Evolutionary conservation across 2,888 invertebrate genomes (phyloP).

Genomic region (Lottia scabra): DNA sequence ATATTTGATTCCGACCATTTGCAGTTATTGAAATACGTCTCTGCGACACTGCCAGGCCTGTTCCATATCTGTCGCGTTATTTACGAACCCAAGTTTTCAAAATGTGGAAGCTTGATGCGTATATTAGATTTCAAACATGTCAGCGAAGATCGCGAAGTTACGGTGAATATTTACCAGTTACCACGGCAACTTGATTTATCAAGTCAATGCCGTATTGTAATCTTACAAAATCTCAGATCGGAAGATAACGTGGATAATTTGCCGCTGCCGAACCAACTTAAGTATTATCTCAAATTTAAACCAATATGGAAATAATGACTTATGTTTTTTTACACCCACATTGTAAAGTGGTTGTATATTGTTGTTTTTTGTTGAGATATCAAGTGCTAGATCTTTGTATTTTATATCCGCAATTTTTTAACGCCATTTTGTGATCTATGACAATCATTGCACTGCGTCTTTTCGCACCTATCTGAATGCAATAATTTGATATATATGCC

Average conservation of each 20-base stretch:
- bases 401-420: too few species aligned
- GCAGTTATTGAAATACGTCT: conserved; percentile 33
- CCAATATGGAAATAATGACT: conserved; percentile 15
- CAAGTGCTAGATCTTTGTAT: too few species aligned
- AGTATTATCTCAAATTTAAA: conserved; percentile 25
- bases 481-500: too few species aligned
- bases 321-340: too few species aligned
- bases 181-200: conserved; percentile 31
- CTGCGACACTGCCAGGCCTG: conserved; percentile 31
- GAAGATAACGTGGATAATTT: conserved; percentile 19
- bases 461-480: too few species aligned
- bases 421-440: too few species aligned
- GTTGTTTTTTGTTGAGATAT: too few species aligned
- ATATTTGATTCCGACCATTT: conserved; percentile 33
- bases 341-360: too few species aligned
- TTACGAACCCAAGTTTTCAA: conserved; percentile 38
- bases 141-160: conserved; percentile 15
- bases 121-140: conserved; percentile 28
- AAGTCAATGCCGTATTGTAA: conserved; percentile 35
- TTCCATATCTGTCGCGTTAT: conserved; percentile 32
- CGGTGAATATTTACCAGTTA: conserved; percentile 36
- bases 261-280: conserved; percentile 27
- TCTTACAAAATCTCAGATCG: conserved; percentile 26
- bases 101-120: conserved; percentile 38
- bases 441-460: too few species aligned